Evolutionary conservation across 2,797 vertebrate species (phyloP).

Genomic region (Mormyrops boulengeri): DNA sequence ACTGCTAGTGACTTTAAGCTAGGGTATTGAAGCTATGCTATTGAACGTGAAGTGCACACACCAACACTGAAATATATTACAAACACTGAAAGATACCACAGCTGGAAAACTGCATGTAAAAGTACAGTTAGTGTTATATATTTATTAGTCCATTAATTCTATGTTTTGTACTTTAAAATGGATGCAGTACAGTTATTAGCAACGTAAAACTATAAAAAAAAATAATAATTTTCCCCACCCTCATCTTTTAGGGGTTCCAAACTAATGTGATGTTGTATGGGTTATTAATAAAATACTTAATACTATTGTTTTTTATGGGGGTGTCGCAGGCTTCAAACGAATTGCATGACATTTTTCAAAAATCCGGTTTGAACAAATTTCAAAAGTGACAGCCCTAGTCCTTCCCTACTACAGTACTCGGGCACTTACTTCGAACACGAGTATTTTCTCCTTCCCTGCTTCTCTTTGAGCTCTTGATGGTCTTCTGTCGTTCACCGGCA

Average conservation of each 20-base stretch:
- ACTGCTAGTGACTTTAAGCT: background rate
- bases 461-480: conserved; percentile 47
- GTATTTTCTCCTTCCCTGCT: conserved; percentile 56
- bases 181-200: background rate
- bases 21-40: background rate
- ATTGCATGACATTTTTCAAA: background rate
- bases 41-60: background rate
- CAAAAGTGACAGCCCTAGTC: background rate
- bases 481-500: conserved; percentile 40
- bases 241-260: background rate
- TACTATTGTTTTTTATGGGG: background rate
- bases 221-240: background rate
- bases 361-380: too few relatives aligned
- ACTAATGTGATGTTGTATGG: background rate
- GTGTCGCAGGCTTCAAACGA: background rate
- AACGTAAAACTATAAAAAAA: background rate
- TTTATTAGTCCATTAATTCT: background rate
- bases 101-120: background rate
- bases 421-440: conserved; percentile 52
- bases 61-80: too few relatives aligned
- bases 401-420: background rate
- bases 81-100: background rate
- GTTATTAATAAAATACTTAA: background rate
- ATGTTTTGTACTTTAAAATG: background rate
- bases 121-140: background rate